Conservation (phyloP, 2,888 invertebrate species). For the Dexiosoma caninum region DNA sequence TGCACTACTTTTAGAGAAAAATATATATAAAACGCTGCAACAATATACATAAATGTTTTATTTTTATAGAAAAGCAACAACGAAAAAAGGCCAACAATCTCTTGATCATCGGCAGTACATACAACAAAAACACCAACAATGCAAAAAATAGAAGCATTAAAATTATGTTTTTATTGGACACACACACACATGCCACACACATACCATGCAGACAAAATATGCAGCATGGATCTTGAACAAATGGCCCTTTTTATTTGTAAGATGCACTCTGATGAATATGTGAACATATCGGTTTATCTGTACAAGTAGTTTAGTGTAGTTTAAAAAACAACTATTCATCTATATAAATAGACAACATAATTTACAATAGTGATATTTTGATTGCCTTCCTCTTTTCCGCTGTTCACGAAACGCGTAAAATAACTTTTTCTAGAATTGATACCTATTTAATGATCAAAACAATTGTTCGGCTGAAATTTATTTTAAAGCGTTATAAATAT, state of each 20-base stretch:
- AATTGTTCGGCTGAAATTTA: too few relatives aligned
- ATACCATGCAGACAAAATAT: too few relatives aligned
- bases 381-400: too few relatives aligned
- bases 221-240: background rate
- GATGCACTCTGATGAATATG: background rate
- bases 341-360: slow-evolving; percentile 14
- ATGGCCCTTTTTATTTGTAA: slow-evolving; percentile 36
- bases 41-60: background rate
- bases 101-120: slow-evolving; percentile 38
- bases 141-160: slow-evolving; percentile 8
- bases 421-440: too few relatives aligned
- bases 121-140: slow-evolving; percentile 5
- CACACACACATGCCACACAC: background rate
- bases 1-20: slow-evolving; percentile 58
- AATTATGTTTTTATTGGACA: slow-evolving; percentile 41
- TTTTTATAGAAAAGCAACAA: slow-evolving; percentile 8
- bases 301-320: too few relatives aligned
- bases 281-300: background rate
- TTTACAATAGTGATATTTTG: slow-evolving; percentile 20
- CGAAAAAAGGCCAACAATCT: slow-evolving; percentile 48
- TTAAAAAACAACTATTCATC: too few relatives aligned
- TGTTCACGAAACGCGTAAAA: too few relatives aligned
- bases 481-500: too few relatives aligned
- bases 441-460: too few relatives aligned
- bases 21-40: slow-evolving; percentile 6